A percentile compares a stretch with the other conserved stretches of the same genome.
Evolutionary conservation across 2,113 vertebrate species (phyloP).

Genomic region (Choloepus hoffmanni): DNA sequence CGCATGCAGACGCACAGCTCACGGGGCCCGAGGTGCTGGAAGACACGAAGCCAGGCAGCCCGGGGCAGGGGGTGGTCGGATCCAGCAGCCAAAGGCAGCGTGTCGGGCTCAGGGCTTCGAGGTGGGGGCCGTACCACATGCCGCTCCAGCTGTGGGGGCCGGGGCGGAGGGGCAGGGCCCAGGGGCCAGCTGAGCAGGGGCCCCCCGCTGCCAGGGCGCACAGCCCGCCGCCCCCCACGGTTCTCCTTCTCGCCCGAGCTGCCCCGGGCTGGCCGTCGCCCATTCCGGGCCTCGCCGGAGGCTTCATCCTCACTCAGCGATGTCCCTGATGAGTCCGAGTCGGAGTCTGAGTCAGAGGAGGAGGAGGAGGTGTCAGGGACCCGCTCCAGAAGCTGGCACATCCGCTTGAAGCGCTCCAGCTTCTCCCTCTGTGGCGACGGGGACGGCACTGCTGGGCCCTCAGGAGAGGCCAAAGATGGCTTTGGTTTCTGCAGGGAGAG

Average conservation of each 20-base stretch:
- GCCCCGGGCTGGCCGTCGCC: slow-evolving; percentile 81
- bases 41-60: slow-evolving; percentile 93
- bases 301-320: slow-evolving; percentile 82
- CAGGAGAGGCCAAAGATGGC: slow-evolving; percentile 77
- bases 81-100: slow-evolving; percentile 92
- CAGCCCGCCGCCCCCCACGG: slow-evolving; percentile 79
- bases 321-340: slow-evolving; percentile 88
- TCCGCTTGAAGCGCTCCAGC: slow-evolving; percentile 94
- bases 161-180: slow-evolving; percentile 90
- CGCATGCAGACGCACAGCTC: slow-evolving; percentile 96
- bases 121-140: slow-evolving; percentile 94
- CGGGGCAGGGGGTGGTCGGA: slow-evolving; percentile 92
- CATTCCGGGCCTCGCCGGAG: slow-evolving; percentile 81
- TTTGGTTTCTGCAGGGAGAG: slow-evolving; percentile 78
- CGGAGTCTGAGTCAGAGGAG: slow-evolving; percentile 92
- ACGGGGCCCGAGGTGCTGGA: slow-evolving; percentile 91
- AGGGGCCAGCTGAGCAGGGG: slow-evolving; percentile 91
- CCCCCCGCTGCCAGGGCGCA: slow-evolving; percentile 81
- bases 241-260: slow-evolving; percentile 84
- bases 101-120: slow-evolving; percentile 93
- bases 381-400: slow-evolving; percentile 94
- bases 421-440: slow-evolving; percentile 94
- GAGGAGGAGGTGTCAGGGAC: slow-evolving; percentile 90
- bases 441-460: slow-evolving; percentile 83
- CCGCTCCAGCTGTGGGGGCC: slow-evolving; percentile 92